phyloP scores from a whole-genome alignment of 2,113 vertebrate genomes.

The Nansenia antarctica region DNA sequence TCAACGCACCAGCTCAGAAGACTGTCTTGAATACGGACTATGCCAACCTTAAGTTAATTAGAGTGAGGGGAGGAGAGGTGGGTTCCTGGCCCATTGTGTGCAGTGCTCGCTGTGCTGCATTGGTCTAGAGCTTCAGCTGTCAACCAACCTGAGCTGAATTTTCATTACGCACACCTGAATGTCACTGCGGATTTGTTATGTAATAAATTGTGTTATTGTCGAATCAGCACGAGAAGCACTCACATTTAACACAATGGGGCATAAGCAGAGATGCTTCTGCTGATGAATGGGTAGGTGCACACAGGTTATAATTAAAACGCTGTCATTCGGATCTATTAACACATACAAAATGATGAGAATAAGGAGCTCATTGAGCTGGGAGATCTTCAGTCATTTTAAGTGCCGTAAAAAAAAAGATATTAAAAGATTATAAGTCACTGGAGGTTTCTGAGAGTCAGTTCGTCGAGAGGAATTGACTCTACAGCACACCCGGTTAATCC shows the following conservation, averaged over 20 bases:
- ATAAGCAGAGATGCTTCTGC: constrained; percentile 23
- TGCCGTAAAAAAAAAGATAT: constrained; percentile 46
- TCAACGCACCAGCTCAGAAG: too few species aligned
- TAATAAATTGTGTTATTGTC: constrained; percentile 28
- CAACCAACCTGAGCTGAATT: background rate
- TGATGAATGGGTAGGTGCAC: constrained; percentile 27
- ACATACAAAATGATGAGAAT: constrained; percentile 16
- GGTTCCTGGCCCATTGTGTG: too few species aligned
- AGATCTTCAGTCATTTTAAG: constrained; percentile 32
- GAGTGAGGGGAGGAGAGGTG: too few species aligned
- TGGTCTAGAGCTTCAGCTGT: too few species aligned
- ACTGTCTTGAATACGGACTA: too few species aligned
- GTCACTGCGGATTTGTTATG: constrained; percentile 31
- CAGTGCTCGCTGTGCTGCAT: too few species aligned
- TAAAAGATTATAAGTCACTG: constrained; percentile 2
- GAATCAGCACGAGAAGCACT: constrained; percentile 36
- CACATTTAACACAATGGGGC: constrained; percentile 25
- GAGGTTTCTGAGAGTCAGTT: too few species aligned
- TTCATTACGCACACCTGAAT: constrained; percentile 8
- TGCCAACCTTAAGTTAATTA: too few species aligned
- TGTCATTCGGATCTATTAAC: constrained; percentile 28
- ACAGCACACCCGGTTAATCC: background rate
- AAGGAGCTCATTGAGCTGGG: constrained; percentile 14
- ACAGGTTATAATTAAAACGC: constrained; percentile 27
- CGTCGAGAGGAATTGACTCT: background rate